A percentile compares a stretch with the other conserved stretches of the same genome.
Conservation (phyloP, 2,888 invertebrate genomes). For the Chymomyza amoena region DNA sequence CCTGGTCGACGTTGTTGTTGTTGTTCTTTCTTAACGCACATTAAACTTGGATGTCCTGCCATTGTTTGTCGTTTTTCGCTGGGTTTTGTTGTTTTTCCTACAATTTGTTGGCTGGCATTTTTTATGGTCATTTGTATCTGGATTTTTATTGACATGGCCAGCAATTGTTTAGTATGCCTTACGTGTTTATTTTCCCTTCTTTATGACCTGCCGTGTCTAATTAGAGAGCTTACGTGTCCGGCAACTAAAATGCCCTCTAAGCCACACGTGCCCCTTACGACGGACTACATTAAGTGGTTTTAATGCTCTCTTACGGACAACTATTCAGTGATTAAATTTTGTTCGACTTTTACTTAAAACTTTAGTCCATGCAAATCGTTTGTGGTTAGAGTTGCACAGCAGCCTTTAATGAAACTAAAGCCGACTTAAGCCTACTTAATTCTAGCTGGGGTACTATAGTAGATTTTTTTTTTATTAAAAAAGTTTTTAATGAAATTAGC, state of each 20-base stretch:
- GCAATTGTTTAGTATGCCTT: slow-evolving; percentile 35
- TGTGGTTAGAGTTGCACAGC: too few relatives aligned
- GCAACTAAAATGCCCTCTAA: slow-evolving; percentile 64
- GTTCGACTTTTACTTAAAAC: neutral
- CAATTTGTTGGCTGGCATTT: slow-evolving; percentile 56
- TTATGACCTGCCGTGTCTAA: slow-evolving; percentile 44
- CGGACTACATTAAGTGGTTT: slow-evolving; percentile 70
- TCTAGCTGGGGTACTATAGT: too few relatives aligned
- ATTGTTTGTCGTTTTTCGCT: slow-evolving; percentile 23
- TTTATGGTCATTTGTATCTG: slow-evolving; percentile 64
- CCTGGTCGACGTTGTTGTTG: slow-evolving; percentile 12
- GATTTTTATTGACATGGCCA: slow-evolving; percentile 65
- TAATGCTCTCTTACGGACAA: slow-evolving; percentile 47
- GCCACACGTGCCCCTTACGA: slow-evolving; percentile 59
- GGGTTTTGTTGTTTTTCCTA: neutral
- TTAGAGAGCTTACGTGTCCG: slow-evolving; percentile 38
- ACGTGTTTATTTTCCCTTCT: slow-evolving; percentile 27
- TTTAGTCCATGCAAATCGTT: neutral
- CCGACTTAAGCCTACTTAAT: too few relatives aligned
- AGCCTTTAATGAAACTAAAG: too few relatives aligned
- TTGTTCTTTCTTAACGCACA: slow-evolving; percentile 64
- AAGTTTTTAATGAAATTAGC: too few relatives aligned
- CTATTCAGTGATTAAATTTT: slow-evolving; percentile 56
- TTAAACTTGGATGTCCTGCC: slow-evolving; percentile 63
- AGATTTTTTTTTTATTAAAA: too few relatives aligned